phyloP scores from a whole-genome alignment of 1,140 invertebrate species.

The Zaprionus vittiger region DNA sequence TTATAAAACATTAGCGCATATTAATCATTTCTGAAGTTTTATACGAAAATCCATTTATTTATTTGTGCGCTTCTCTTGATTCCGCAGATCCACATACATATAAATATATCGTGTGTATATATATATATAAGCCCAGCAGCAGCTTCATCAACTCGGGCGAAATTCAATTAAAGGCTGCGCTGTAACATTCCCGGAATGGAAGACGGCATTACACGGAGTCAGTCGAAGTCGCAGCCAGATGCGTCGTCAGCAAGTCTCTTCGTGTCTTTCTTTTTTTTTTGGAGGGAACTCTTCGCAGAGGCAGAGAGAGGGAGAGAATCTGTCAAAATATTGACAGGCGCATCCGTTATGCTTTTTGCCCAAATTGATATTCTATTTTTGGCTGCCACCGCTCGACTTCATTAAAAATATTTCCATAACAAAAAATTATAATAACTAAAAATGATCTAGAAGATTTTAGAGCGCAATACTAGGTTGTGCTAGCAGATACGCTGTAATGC shows the following conservation, averaged over 20 bases:
- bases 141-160: constrained; percentile 34
- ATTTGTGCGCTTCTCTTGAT: constrained; percentile 25
- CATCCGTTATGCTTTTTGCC: constrained; percentile 81
- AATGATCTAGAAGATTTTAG: constrained; percentile 16
- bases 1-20: constrained; percentile 83
- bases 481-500: background rate
- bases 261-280: constrained; percentile 7
- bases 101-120: background rate
- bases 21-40: constrained; percentile 74
- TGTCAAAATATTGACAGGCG: constrained; percentile 82
- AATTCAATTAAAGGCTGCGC: constrained; percentile 77
- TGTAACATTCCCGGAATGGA: constrained; percentile 63
- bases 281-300: constrained; percentile 17
- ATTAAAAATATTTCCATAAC: constrained; percentile 62
- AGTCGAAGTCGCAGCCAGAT: constrained; percentile 32
- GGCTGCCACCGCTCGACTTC: constrained; percentile 55
- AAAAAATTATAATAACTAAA: constrained; percentile 63
- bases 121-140: constrained; percentile 28
- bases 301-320: constrained; percentile 47
- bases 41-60: constrained; percentile 74
- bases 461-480: background rate
- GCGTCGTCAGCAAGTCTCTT: constrained; percentile 57
- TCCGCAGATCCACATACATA: background rate
- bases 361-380: constrained; percentile 82
- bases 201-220: constrained; percentile 21